Conservation (phyloP, 1,140 invertebrate species). For the Leptonema lineaticorne region DNA sequence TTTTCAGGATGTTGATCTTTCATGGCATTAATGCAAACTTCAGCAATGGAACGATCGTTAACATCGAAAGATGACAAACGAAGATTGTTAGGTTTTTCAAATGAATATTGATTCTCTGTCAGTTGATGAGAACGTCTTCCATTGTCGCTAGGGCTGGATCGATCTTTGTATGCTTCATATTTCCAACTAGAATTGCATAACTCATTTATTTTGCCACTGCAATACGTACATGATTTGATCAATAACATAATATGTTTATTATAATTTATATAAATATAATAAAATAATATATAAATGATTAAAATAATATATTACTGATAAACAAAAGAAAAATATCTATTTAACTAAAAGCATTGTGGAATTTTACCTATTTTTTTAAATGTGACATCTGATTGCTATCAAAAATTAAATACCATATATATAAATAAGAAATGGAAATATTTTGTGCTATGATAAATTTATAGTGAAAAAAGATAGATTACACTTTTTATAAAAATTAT, state of each 20-base stretch:
- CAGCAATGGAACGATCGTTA: conserved; percentile 36
- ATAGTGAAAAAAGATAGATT: no score
- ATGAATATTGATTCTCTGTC: conserved; percentile 48
- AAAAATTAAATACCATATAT: conserved; percentile 24
- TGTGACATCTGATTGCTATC: conserved; percentile 34
- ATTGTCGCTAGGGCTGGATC: conserved; percentile 51
- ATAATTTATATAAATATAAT: no score
- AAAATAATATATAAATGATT: background rate
- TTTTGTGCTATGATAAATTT: no score
- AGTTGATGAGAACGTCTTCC: conserved; percentile 56
- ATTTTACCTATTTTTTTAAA: conserved; percentile 38
- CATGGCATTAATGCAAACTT: conserved; percentile 31
- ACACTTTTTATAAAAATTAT: no score
- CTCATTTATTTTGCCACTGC: conserved; percentile 55
- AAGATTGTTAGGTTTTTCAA: conserved; percentile 34
- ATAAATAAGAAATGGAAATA: no score
- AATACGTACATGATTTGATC: background rate
- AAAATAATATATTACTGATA: background rate
- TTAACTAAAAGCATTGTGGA: no score
- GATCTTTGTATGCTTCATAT: conserved; percentile 45
- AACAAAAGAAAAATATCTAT: no score
- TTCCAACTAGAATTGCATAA: conserved; percentile 51
- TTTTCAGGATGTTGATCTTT: conserved; percentile 52
- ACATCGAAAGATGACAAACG: conserved; percentile 27
- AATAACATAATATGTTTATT: background rate